A percentile compares a stretch with the other conserved stretches of the same genome.
Evolutionary conservation across 1,140 invertebrate genomes (phyloP).

Genomic region (Drosophila baimaii): DNA sequence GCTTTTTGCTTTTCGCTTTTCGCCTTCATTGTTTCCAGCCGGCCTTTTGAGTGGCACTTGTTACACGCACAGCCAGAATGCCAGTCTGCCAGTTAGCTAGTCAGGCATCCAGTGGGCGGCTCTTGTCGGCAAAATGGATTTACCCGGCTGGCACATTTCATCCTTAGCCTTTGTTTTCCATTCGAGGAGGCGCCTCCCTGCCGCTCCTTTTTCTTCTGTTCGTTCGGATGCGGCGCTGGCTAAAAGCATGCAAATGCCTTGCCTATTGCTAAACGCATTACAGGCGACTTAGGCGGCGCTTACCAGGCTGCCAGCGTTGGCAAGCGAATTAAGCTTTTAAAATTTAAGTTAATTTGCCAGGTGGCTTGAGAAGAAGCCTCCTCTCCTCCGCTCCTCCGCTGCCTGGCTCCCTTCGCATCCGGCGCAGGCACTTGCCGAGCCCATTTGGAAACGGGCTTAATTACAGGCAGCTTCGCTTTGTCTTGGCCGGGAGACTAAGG

Average conservation of each 20-base stretch:
- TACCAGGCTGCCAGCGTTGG: constrained; percentile 18
- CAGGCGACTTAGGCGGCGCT: constrained; percentile 46
- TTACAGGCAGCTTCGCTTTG: constrained; percentile 70
- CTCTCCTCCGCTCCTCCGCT: constrained; percentile 10
- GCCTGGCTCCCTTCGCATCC: too few species aligned
- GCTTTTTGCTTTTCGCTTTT: constrained; percentile 56
- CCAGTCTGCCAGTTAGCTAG: constrained; percentile 16
- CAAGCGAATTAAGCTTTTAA: constrained; percentile 45
- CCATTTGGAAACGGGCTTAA: constrained; percentile 64
- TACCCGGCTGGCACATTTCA: constrained; percentile 37
- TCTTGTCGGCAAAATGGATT: constrained; percentile 51
- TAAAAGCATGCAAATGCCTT: constrained; percentile 70
- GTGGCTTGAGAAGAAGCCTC: not conserved
- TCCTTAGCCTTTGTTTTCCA: constrained; percentile 21
- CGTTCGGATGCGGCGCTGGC: constrained; percentile 21
- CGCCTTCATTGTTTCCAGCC: constrained; percentile 53
- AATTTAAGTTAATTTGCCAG: constrained; percentile 73
- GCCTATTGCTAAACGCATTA: constrained; percentile 61
- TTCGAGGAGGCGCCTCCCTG: not conserved
- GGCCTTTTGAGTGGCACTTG: constrained; percentile 69
- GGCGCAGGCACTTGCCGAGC: constrained; percentile 60
- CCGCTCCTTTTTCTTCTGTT: constrained; percentile 6
- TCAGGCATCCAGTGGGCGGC: constrained; percentile 24
- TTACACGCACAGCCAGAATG: constrained; percentile 51
- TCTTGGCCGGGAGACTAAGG: constrained; percentile 56